Conservation (phyloP, 2,888 invertebrate genomes). For the Epinotia ramella region DNA sequence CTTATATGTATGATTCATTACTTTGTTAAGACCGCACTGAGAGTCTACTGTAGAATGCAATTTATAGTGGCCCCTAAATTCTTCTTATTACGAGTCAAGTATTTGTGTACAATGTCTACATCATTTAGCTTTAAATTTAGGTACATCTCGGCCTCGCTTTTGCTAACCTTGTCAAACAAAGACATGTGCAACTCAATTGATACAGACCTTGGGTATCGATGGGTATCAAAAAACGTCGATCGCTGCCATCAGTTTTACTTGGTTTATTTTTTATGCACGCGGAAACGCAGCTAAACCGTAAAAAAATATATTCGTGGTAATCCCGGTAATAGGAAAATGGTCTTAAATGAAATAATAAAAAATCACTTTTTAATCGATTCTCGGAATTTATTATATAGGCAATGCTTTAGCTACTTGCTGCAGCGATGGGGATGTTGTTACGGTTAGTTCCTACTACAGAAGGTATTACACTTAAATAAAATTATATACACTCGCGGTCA, state of each 20-base stretch:
- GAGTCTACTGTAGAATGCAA: slow-evolving; percentile 6
- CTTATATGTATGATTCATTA: slow-evolving; percentile 21
- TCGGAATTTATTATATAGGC: background rate
- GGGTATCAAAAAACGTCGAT: slow-evolving; percentile 74
- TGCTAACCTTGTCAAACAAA: slow-evolving; percentile 73
- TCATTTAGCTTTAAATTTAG: slow-evolving; percentile 42
- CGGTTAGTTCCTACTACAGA: background rate
- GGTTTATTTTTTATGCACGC: background rate
- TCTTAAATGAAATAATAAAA: background rate
- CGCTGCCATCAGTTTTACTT: slow-evolving; percentile 63
- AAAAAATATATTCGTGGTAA: background rate
- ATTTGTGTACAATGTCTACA: slow-evolving; percentile 37
- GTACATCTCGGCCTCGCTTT: slow-evolving; percentile 47
- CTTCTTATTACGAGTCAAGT: slow-evolving; percentile 38
- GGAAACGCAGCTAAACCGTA: background rate
- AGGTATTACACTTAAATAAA: too few species aligned
- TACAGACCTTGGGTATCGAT: slow-evolving; percentile 73
- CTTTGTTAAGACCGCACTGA: slow-evolving; percentile 5
- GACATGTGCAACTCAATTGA: slow-evolving; percentile 63
- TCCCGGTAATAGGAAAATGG: background rate
- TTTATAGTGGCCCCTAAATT: slow-evolving; percentile 37
- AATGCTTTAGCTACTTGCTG: background rate
- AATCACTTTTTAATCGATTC: background rate
- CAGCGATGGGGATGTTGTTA: background rate
- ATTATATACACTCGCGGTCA: too few species aligned